These are phyloP conservation scores for Circaetus cinerascens DNA, from an alignment of 2,113 vertebrate genomes.

Conservation along the genomic window DNA sequence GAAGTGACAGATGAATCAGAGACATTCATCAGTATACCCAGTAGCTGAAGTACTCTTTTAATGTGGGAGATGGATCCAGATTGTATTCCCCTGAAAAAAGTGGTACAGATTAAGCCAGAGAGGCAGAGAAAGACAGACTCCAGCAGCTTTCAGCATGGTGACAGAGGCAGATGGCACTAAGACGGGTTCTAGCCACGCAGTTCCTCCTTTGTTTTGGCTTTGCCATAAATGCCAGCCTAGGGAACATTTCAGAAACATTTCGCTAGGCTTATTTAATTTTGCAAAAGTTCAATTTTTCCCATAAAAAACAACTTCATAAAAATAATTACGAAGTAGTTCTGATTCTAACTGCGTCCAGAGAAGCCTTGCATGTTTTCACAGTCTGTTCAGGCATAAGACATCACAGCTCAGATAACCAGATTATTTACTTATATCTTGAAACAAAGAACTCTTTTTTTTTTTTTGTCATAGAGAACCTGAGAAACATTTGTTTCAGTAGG, in stretches of 20 bases:
- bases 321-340: neutral
- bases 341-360: neutral
- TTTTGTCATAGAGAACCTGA: neutral
- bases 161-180: neutral
- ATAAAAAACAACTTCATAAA: neutral
- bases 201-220: neutral
- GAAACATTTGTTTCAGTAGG: neutral
- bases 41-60: neutral
- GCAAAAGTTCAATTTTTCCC: neutral
- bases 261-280: neutral
- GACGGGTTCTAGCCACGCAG: neutral
- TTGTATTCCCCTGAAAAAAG: neutral
- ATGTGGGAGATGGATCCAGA: neutral
- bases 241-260: neutral
- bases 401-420: neutral
- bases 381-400: neutral
- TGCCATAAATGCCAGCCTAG: neutral
- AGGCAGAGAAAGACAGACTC: neutral
- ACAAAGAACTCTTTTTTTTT: neutral
- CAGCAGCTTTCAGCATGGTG: neutral
- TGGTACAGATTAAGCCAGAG: neutral
- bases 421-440: neutral
- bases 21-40: neutral
- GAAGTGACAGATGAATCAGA: neutral
- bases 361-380: neutral